Base-by-base conservation (phyloP, 2,797 vertebrate species). In the Arnoldichthys spilopterus region DNA sequence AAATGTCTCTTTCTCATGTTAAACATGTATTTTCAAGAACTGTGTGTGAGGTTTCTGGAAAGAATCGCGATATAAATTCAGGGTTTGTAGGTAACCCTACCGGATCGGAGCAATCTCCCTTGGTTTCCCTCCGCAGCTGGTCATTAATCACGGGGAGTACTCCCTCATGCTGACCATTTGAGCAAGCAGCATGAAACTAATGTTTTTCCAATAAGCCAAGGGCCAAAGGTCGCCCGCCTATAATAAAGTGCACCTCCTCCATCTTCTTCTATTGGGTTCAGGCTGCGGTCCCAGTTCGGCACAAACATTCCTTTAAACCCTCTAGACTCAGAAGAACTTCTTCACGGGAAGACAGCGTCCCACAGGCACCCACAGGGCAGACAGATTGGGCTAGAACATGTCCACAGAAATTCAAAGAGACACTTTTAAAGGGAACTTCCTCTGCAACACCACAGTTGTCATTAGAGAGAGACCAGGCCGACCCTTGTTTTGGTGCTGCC, bases 81-180 rank as follows among this genome's bases (percentile, higher is more conserved):
- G 26, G 43, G 58, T 64, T 68, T 76, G 81, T 83, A 76, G 64
- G 72, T 64, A 72, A 81, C 74, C 26, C 34, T 53, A 64, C 66
- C 72, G 73, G 58, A 80, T 11, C 26, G 28, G n/a, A 69, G 78
- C 59, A 54, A 63, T 67, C 54, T 67, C 34, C 9, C 51, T 40
- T 32, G 64, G 49, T 12, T 63, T 77, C 43, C 32, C 58, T 43
- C 74, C 45, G 26, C 77, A 51, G 81, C 81, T 73, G 72, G 64
- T 79, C 79, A 83, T 86, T 83, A 67, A 26, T 71, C 89, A 83
- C 67, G 86, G 73, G 85, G 85, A 81, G 86, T 87, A 84, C 53
- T 70, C 72, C 32, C 72, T 77, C 49, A 9, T 68, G 77, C 74
- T 69, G 72, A 62, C 76, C 72, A 6, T 72, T 61, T 73, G 76